Base-by-base conservation (phyloP, 1,140 invertebrate species). In the Pseudobourletiella spinata region DNA sequence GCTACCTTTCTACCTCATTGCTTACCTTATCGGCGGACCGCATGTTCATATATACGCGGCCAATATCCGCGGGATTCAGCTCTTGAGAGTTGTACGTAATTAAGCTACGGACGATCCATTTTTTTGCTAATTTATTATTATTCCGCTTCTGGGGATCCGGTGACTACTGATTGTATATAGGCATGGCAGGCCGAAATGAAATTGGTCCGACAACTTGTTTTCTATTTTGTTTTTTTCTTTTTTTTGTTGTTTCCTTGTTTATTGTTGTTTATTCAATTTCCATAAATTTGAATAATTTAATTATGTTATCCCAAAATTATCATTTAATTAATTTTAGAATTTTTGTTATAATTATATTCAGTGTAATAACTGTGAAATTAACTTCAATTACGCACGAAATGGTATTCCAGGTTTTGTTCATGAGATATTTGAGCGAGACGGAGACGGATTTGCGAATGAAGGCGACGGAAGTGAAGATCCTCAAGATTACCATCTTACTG, bases 401-500 rank as follows among this genome's bases (percentile, higher is more conserved):
- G n/a, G n/a, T n/a, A n/a, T n/a, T n/a, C n/a, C 42, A 68, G 67
- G 14, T 65, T n/a, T 46, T 69, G 1, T 65, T 66, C 54, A 35
- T 63, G 24, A 29, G 64, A 0, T 66, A 66, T 29, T 50, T 69
- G 3, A 61, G 59, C 22, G 67, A 60, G 51, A 61, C 67, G 18
- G 64, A 62, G 8, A 52, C 54, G 2, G 61, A 65, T 35, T 60
- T 69, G 29, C 24, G 59, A 39, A 69, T 69, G 64, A 63, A 64
- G 24, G 50, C 59, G 8, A 61, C 63, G 1, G 22, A 57, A 43
- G 61, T 64, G 2, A 65, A 65, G 42, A 59, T 69, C 50, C 20
- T 66, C 18, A 69, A 69, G 44, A 59, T 69, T n/a, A 66, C 63
- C 16, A 59, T 69, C 24, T 29, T 66, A 6, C 58, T 69, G 11